Base-by-base conservation (phyloP, 2,797 vertebrate species). In the Pteropus rufus region DNA sequence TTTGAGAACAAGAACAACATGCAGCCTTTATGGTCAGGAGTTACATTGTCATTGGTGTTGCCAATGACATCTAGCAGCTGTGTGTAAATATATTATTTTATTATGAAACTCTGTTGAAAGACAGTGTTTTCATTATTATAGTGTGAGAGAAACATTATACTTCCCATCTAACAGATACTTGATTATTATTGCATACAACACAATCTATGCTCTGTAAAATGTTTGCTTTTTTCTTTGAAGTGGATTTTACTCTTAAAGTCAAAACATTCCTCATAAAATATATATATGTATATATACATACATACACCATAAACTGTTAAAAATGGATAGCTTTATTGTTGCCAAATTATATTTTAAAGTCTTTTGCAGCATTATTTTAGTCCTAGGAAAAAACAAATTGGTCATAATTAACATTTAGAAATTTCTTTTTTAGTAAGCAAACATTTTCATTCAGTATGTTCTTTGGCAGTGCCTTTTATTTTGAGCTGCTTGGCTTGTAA, bases 371-470 rank as follows among this genome's bases (percentile, higher is more conserved):
- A 94, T 96, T 93, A 96, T 93, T 97, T 97, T 93, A 94, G 76
- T 95, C 76, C 91, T 96, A 92, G 31, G 72, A 64, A 95, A 96
- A 94, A 96, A 29, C 36, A 84, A 87, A 87, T 95, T 96, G 96
- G 94, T 90, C 75, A 90, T 96, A 97, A 95, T 92, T 94, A 94
- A 95, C 96, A 97, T 96, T 95, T 87, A 95, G 87, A 97, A 96
- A 86, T 80, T 89, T 89, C 79, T 49, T 95, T 95, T 96, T 86
- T 79, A 64, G 77, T 96, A 92, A 97, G 94, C 76, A 96, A 97
- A 96, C 77, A 97, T 96, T 96, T 93, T 94, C 89, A 97, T 97
- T 97, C 84, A 96, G 80, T 92, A 70, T 96, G 49, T 88, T 97
- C 77, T 97, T 73, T 95, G 95, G 83, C 72, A 94, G 34, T 73